Evolutionary conservation across 1,140 invertebrate genomes (phyloP).

Genomic region (Cardiocondyla obscurior): DNA sequence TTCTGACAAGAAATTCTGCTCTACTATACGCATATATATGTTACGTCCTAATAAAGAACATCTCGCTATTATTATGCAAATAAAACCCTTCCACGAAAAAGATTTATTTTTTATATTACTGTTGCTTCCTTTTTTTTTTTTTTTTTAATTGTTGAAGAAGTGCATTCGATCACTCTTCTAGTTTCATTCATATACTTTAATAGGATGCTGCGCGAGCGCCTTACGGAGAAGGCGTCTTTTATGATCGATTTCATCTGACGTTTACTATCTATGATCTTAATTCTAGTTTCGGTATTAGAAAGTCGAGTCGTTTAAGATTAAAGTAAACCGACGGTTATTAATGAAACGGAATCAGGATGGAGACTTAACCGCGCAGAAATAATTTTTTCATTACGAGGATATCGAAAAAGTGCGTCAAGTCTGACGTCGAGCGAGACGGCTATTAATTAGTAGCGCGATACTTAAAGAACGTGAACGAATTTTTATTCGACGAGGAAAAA

Average conservation of each 20-base stretch:
- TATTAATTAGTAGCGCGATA: constrained; percentile 10
- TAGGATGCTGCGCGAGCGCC: not conserved
- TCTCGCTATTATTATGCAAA: not conserved
- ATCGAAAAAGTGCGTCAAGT: not conserved
- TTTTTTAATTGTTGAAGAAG: not conserved
- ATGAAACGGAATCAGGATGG: not conserved
- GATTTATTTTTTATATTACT: not conserved
- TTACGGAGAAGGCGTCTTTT: not conserved
- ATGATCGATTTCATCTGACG: constrained; percentile 18
- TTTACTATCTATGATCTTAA: not conserved
- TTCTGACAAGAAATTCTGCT: not conserved
- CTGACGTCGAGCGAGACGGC: not conserved
- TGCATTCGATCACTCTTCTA: not conserved
- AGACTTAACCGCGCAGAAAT: not conserved
- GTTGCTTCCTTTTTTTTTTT: too few species aligned
- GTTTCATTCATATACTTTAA: not conserved
- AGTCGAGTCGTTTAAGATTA: constrained; percentile 7
- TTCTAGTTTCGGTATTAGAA: constrained; percentile 19
- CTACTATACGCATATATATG: not conserved
- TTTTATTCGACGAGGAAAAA: not conserved
- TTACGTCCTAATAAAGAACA: not conserved
- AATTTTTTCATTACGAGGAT: not conserved
- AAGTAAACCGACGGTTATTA: not conserved
- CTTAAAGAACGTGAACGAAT: not conserved
- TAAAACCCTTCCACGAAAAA: not conserved